Conservation (phyloP, 2,888 invertebrate species). For the Anaspis maculata region DNA sequence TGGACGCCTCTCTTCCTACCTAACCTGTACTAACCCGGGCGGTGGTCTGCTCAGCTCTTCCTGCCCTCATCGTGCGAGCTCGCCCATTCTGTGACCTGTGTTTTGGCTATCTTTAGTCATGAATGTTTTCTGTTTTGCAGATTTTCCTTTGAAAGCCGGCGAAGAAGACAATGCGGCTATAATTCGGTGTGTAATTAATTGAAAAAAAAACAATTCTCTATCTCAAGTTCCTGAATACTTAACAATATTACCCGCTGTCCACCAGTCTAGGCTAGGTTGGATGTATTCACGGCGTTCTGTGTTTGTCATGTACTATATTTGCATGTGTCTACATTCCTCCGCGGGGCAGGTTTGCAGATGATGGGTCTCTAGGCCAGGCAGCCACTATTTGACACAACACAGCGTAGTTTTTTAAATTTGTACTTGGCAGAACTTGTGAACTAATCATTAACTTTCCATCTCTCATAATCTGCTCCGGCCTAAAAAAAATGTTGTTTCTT, state of each 20-base stretch:
- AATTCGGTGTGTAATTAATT: conserved; percentile 22
- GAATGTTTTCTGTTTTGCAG: conserved; percentile 44
- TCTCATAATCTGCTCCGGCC: conserved; percentile 30
- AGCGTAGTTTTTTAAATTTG: too few relatives aligned
- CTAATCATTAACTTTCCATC: too few relatives aligned
- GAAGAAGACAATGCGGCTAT: conserved; percentile 25
- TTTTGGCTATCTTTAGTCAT: conserved; percentile 33
- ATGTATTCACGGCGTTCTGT: conserved; percentile 34
- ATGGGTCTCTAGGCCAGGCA: too few relatives aligned
- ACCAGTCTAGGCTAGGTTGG: conserved; percentile 40
- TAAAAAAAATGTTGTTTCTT: conserved; percentile 29
- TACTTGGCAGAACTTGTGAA: too few relatives aligned
- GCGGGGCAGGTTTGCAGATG: conserved; percentile 32
- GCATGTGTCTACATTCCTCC: conserved; percentile 38
- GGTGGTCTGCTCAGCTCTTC: conserved; percentile 44
- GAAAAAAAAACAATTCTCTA: too few relatives aligned
- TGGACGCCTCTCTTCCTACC: conserved; percentile 41
- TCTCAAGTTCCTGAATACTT: conserved; percentile 29
- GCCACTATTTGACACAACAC: too few relatives aligned
- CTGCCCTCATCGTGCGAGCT: conserved; percentile 30
- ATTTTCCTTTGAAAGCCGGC: conserved; percentile 43
- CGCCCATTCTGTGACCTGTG: conserved; percentile 20
- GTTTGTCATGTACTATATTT: conserved; percentile 25
- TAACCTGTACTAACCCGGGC: conserved; percentile 44
- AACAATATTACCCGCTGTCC: conserved; percentile 26